phyloP scores from a whole-genome alignment of 2,888 invertebrate genomes.

The Osmoderma eremita region DNA sequence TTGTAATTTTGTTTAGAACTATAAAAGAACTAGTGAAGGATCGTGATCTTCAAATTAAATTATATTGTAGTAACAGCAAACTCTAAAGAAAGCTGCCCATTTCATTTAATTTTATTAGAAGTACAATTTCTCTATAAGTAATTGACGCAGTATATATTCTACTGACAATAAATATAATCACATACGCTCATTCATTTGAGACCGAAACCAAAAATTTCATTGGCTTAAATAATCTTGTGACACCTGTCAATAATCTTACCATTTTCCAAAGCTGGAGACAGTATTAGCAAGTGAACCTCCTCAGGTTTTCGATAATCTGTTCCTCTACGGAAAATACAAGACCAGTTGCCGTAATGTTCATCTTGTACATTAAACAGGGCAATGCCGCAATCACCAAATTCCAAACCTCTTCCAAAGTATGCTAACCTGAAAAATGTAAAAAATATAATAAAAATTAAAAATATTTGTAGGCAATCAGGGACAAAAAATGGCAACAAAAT shows the following conservation, averaged over 20 bases:
- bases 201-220: background rate
- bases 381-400: conserved; percentile 49
- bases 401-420: conserved; percentile 47
- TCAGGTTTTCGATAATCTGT: background rate
- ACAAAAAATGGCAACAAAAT: too few relatives aligned
- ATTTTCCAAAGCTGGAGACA: background rate
- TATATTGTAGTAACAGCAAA: too few relatives aligned
- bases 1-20: too few relatives aligned
- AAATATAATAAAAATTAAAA: background rate
- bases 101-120: too few relatives aligned
- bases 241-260: background rate
- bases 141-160: too few relatives aligned
- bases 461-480: too few relatives aligned
- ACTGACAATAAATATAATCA: too few relatives aligned
- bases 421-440: conserved; percentile 39
- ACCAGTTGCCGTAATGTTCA: conserved; percentile 47
- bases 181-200: too few relatives aligned
- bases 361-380: conserved; percentile 40
- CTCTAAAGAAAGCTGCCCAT: too few relatives aligned
- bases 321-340: conserved; percentile 40
- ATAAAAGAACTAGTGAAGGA: too few relatives aligned
- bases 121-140: too few relatives aligned
- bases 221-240: background rate
- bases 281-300: background rate
- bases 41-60: too few relatives aligned